These are phyloP conservation scores for Mustela erminea DNA, from an alignment of 2,797 vertebrate species.

Conservation along the genomic window DNA sequence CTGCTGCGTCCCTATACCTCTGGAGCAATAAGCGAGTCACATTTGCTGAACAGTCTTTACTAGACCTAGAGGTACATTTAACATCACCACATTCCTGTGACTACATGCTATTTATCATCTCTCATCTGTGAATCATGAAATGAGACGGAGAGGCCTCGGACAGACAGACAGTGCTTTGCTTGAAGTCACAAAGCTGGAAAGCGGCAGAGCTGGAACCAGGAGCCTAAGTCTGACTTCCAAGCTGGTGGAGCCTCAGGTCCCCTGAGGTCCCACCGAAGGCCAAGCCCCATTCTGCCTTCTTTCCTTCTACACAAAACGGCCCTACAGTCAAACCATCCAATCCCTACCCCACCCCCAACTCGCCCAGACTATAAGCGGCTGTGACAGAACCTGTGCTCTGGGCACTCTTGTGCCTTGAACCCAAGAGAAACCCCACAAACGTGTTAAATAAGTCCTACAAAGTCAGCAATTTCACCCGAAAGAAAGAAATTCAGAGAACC, in stretches of 20 bases:
- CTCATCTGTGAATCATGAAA: background rate
- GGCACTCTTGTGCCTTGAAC: background rate
- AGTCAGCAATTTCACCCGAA: background rate
- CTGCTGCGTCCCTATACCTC: background rate
- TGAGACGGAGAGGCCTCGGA: background rate
- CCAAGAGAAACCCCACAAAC: background rate
- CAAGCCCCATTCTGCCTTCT: background rate
- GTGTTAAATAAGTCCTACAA: background rate
- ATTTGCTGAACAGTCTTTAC: background rate
- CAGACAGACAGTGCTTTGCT: background rate
- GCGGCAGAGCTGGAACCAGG: background rate
- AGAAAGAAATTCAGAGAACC: background rate
- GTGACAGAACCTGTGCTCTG: background rate
- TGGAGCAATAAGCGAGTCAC: background rate
- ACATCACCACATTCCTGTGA: background rate
- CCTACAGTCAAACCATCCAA: background rate
- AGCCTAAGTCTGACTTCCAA: background rate
- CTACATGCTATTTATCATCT: background rate
- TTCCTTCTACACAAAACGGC: background rate
- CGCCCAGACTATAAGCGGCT: background rate
- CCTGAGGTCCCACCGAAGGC: rapidly evolving
- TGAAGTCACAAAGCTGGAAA: background rate
- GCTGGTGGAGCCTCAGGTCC: background rate
- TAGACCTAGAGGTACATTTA: background rate
- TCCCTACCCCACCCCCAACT: background rate